Evolutionary conservation across 2,888 invertebrate species (phyloP).

Genomic region (Protodeltote pygarga): DNA sequence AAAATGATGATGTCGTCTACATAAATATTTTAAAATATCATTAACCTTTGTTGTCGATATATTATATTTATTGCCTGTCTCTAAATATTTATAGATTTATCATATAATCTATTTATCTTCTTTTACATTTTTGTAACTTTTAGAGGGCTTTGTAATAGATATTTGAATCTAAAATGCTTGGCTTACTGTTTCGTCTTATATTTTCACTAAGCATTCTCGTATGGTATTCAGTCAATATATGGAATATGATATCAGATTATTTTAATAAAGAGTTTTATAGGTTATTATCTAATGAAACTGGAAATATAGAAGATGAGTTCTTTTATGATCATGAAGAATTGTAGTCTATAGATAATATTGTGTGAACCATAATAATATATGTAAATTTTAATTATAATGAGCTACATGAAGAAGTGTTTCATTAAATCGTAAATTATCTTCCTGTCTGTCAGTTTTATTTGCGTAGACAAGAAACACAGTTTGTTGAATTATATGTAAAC

Average conservation of each 20-base stretch:
- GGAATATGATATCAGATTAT: slow-evolving; percentile 91
- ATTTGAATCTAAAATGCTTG: slow-evolving; percentile 84
- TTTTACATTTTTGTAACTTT: background rate
- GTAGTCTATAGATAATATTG: background rate
- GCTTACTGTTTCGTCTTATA: slow-evolving; percentile 88
- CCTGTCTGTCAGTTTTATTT: too few relatives aligned
- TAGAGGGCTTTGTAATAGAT: background rate
- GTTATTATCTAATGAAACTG: slow-evolving; percentile 77
- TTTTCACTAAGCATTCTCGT: slow-evolving; percentile 89
- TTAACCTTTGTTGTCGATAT: too few relatives aligned
- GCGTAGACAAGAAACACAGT: too few relatives aligned
- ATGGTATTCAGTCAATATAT: slow-evolving; percentile 90
- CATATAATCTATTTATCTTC: background rate
- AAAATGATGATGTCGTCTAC: background rate
- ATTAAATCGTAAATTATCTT: too few relatives aligned
- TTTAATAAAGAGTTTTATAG: slow-evolving; percentile 91
- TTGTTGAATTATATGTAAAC: too few relatives aligned
- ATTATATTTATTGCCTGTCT: too few relatives aligned
- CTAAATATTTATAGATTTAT: too few relatives aligned
- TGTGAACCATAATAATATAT: too few relatives aligned
- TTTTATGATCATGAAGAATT: slow-evolving; percentile 35
- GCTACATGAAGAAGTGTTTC: too few relatives aligned
- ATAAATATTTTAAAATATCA: too few relatives aligned
- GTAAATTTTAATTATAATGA: too few relatives aligned
- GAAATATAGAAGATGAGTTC: slow-evolving; percentile 28